Base-by-base conservation (phyloP, 2,888 invertebrate genomes). In the Catocala nupta region DNA sequence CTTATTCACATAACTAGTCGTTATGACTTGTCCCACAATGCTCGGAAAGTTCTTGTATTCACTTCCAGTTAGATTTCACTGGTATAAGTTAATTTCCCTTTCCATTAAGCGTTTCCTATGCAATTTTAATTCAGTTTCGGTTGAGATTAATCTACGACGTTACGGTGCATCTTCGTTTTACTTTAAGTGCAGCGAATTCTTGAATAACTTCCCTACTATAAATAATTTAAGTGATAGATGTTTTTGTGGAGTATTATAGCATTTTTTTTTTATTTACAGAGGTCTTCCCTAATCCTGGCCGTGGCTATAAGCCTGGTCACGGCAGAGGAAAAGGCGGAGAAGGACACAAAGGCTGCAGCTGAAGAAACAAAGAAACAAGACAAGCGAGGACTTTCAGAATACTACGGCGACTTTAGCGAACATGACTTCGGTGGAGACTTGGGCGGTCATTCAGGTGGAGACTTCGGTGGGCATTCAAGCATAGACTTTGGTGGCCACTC, bases 321-420 rank as follows among this genome's bases (percentile, higher is more conserved):
- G 91, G 94, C 94, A 92, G 94, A 94, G 90, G 94, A 94, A 81
- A 93, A 91, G 89, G 94, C 88, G 73, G 92, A 92, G 75, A 88
- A 90, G 77, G 85, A 90, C 75, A 86, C 85, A 62, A 94, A 94
- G 90, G 93, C 93, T 87, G 85, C 89, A 75, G 90, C 87, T 52
- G 91, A 90, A 77, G 94, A 93, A 71, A 82, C 77, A 75, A 95
- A 95, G 87, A 95, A 94, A 80, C 95, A 95, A 80, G 95, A 95
- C 77, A 95, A 95, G 80, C 87, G 95, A 84, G 95, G 95, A 71
- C 89, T 95, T 12, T 90, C 92, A 44, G 94, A 94, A 59, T 93
- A 90, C 69, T 92, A 94, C 73, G 95, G 94, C 36, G 91, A 90
- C 71, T 89, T 88, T 43, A 85, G 87, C 43, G 87, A 63, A 82